phyloP scores from a whole-genome alignment of 2,888 invertebrate genomes.

The Agrilus biguttatus region DNA sequence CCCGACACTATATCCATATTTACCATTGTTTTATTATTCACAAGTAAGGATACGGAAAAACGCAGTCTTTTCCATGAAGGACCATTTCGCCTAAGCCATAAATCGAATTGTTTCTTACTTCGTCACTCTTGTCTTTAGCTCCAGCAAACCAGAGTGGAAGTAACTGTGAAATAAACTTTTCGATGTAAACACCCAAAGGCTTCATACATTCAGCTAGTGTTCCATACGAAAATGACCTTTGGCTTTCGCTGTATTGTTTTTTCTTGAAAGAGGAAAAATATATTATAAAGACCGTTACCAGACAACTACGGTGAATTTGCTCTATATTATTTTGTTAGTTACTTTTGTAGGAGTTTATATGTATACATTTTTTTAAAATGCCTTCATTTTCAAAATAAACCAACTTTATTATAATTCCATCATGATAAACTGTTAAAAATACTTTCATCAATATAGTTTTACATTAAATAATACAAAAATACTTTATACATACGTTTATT shows the following conservation, averaged over 20 bases:
- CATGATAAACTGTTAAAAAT: no score
- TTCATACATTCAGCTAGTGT: slow-evolving; percentile 59
- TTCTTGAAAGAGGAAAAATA: slow-evolving; percentile 33
- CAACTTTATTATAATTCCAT: no score
- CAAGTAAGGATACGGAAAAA: slow-evolving; percentile 40
- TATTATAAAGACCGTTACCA: neutral
- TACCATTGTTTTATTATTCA: neutral
- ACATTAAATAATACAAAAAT: no score
- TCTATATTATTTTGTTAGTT: neutral
- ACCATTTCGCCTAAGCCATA: slow-evolving; percentile 64
- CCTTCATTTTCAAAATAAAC: no score
- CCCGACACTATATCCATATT: no score
- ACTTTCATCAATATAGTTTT: no score
- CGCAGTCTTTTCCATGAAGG: slow-evolving; percentile 45
- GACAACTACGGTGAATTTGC: neutral
- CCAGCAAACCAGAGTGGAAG: slow-evolving; percentile 47
- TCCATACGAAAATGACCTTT: slow-evolving; percentile 58
- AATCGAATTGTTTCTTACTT: slow-evolving; percentile 63
- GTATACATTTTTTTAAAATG: no score
- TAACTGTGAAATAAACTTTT: slow-evolving; percentile 43
- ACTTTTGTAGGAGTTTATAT: no score
- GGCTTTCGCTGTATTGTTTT: slow-evolving; percentile 47
- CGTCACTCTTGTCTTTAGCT: slow-evolving; percentile 46
- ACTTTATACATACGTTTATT: no score
- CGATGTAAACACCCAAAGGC: slow-evolving; percentile 39